Conservation (phyloP, 2,888 invertebrate genomes). For the Dynastes maya region DNA sequence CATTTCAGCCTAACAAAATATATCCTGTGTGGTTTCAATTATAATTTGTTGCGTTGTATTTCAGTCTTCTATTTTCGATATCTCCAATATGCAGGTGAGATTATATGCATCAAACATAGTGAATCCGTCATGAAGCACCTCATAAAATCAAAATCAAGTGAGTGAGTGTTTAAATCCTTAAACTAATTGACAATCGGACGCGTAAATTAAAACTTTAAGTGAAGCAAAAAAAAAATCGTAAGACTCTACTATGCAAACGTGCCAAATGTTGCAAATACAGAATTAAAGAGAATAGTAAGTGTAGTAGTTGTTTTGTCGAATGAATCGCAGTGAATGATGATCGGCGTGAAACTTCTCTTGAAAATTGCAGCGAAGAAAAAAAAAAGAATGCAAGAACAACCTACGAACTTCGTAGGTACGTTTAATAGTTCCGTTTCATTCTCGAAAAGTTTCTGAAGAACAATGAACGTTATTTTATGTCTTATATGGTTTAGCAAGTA, state of each 20-base stretch:
- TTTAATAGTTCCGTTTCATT: conserved; percentile 51
- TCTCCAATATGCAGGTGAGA: no score
- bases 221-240: background rate
- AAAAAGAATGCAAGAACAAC: background rate
- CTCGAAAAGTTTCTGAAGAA: conserved; percentile 8
- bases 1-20: no score
- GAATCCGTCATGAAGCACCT: conserved; percentile 40
- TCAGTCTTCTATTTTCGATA: conserved; percentile 4
- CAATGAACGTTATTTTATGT: conserved; percentile 41
- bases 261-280: conserved; percentile 34
- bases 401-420: conserved; percentile 19
- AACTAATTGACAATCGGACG: conserved; percentile 48
- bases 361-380: conserved; percentile 12
- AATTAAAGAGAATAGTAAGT: conserved; percentile 16
- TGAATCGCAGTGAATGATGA: conserved; percentile 33
- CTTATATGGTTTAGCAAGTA: conserved; percentile 36
- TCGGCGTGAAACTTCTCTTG: conserved; percentile 28
- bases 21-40: no score
- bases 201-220: conserved; percentile 34
- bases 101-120: background rate
- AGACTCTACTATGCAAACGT: conserved; percentile 22
- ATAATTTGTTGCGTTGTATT: no score
- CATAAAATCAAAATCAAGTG: conserved; percentile 47
- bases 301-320: conserved; percentile 20
- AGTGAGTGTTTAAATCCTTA: conserved; percentile 48